Conservation (phyloP, 2,113 vertebrate genomes). For the Psittacula cyanocephala region DNA sequence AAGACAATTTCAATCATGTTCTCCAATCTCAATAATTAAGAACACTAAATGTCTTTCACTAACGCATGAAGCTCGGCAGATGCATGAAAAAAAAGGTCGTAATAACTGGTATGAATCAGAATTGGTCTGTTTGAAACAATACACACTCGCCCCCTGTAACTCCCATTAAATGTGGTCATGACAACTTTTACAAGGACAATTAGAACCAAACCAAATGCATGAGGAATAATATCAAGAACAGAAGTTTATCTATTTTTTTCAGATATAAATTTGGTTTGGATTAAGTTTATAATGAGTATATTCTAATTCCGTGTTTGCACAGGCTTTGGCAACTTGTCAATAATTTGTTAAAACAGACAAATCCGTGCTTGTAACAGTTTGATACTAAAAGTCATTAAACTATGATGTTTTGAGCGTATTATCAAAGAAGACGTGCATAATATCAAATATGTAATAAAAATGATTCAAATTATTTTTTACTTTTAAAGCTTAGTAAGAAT, state of each 20-base stretch:
- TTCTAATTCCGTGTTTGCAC: not conserved
- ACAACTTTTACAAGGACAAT: not conserved
- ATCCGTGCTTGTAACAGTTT: not conserved
- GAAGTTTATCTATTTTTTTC: not conserved
- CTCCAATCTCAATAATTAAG: not conserved
- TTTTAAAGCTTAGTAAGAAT: not conserved
- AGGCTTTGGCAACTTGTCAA: not conserved
- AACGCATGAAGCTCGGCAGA: rapidly evolving
- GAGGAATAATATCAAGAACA: not conserved
- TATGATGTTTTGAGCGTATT: not conserved
- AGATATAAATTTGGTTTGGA: not conserved
- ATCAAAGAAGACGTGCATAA: not conserved
- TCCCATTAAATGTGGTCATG: not conserved
- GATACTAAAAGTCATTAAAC: not conserved
- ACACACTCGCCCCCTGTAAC: not conserved
- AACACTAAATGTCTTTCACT: not conserved
- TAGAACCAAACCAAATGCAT: not conserved
- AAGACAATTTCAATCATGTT: not conserved
- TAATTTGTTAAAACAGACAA: not conserved
- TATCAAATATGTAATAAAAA: not conserved
- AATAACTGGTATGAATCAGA: not conserved
- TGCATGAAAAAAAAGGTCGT: not conserved
- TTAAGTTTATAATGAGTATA: not conserved
- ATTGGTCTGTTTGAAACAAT: not conserved
- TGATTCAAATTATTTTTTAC: not conserved